Evolutionary conservation across 2,888 invertebrate species (phyloP).

Genomic region (Oligia latruncula): DNA sequence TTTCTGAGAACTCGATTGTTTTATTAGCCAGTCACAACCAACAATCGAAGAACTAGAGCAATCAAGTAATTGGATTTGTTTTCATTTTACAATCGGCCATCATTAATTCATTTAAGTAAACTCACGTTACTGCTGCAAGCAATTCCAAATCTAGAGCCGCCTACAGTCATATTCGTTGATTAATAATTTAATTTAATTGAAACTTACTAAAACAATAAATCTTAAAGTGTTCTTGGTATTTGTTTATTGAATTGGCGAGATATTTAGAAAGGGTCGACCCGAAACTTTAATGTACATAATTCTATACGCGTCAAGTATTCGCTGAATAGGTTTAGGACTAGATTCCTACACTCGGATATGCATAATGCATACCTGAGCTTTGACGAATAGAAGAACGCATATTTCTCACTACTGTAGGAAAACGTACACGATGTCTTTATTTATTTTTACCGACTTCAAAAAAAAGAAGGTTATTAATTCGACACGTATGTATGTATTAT

Average conservation of each 20-base stretch:
- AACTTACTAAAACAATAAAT: constrained; percentile 52
- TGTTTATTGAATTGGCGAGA: constrained; percentile 46
- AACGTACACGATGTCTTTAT: not conserved
- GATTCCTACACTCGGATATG: constrained; percentile 19
- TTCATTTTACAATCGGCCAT: constrained; percentile 39
- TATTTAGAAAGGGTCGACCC: constrained; percentile 42
- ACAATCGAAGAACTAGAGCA: constrained; percentile 51
- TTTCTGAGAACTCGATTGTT: constrained; percentile 33
- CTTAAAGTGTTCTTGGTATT: constrained; percentile 55
- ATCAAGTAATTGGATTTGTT: constrained; percentile 48
- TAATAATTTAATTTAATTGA: constrained; percentile 61
- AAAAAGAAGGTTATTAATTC: too few relatives aligned
- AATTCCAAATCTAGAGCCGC: constrained; percentile 57
- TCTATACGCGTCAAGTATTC: constrained; percentile 24
- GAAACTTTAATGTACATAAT: constrained; percentile 28
- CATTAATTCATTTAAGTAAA: constrained; percentile 40
- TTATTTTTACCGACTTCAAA: too few relatives aligned
- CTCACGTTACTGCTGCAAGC: constrained; percentile 55
- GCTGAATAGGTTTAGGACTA: constrained; percentile 21
- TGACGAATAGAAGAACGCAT: not conserved
- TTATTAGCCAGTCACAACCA: constrained; percentile 31
- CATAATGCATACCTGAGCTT: constrained; percentile 18
- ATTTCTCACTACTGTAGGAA: not conserved
- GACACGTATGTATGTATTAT: too few relatives aligned
- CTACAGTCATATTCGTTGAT: constrained; percentile 49